Percentiles rank a stretch among this genome's conserved stretches.
Conservation (phyloP, 2,113 vertebrate species). For the Leucosticte australis region DNA sequence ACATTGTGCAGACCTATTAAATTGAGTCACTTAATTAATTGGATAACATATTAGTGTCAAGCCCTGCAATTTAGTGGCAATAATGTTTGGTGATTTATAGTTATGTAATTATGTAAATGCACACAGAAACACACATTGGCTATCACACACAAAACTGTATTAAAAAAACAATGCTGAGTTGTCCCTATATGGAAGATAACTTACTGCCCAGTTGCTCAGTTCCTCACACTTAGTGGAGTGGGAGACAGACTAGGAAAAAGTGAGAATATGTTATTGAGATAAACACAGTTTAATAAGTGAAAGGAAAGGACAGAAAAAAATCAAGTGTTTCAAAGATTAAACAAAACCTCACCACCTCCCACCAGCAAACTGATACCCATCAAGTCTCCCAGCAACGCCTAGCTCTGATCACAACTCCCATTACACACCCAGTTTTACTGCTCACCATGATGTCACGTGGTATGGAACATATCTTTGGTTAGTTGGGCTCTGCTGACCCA, state of each 20-base stretch:
- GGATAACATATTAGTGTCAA: neutral
- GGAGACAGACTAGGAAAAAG: neutral
- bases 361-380: neutral
- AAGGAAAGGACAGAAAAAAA: neutral
- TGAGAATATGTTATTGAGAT: neutral
- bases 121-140: neutral
- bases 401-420: neutral
- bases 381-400: neutral
- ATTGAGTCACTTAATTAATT: neutral
- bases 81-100: neutral
- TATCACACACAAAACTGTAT: neutral
- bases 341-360: neutral
- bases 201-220: fast-evolving
- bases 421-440: neutral
- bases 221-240: too few relatives aligned
- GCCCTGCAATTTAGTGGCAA: neutral
- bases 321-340: neutral
- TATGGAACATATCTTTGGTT: neutral
- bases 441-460: neutral
- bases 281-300: neutral
- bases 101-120: neutral
- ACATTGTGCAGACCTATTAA: neutral
- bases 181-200: neutral
- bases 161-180: neutral
- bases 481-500: neutral